Conservation (phyloP, 2,113 vertebrate genomes). For the Hassar affinis region DNA sequence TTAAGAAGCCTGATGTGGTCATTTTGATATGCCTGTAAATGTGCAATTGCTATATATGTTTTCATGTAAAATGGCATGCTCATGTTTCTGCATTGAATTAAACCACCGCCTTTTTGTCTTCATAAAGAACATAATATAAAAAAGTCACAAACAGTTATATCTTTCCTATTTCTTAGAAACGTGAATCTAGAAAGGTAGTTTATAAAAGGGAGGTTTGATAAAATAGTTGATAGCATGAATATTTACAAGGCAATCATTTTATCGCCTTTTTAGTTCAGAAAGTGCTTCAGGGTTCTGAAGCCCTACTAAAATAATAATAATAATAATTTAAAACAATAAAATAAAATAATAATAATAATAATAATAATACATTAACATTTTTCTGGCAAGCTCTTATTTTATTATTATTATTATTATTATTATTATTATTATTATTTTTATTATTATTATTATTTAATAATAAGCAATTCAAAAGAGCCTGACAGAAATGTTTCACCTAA, state of each 20-base stretch:
- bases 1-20: neutral
- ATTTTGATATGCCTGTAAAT: neutral
- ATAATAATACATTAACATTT: too few relatives aligned
- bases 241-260: neutral
- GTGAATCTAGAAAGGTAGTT: neutral
- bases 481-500: neutral
- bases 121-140: neutral
- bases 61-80: neutral
- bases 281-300: neutral
- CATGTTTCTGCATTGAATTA: slow-evolving; percentile 1
- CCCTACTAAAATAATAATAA: neutral
- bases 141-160: neutral
- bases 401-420: too few relatives aligned
- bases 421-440: too few relatives aligned
- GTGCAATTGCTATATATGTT: neutral
- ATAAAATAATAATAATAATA: neutral
- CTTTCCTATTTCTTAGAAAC: neutral
- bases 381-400: too few relatives aligned
- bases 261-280: neutral
- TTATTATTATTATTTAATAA: too few relatives aligned
- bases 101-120: neutral
- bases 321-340: neutral
- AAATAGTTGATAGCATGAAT: neutral
- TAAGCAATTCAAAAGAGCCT: neutral
- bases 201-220: neutral